Evolutionary conservation across 2,888 invertebrate genomes (phyloP), one percentile per base, ranked within the genome.

Genomic region (Stomorhina lunata): DNA sequence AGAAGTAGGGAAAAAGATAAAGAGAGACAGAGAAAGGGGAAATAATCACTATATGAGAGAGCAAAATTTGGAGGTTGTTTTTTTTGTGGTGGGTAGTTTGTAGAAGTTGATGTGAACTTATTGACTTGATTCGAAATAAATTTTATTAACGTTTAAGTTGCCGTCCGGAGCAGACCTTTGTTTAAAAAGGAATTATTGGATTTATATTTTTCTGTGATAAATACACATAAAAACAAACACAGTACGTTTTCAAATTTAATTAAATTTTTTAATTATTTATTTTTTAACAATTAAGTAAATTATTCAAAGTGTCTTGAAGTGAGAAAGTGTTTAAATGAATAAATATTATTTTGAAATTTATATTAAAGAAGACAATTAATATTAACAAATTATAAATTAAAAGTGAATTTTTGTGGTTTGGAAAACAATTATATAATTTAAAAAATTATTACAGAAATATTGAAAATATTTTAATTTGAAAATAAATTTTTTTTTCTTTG

Each of bases 121-220:
- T 40, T 57, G 45, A 77, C 61, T 73, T 6, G 43, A 57, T 66
- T 45, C 50, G 43, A 85, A 84, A 71, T 76, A 79, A 69, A 82
- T 85, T 87, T 88, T 88, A 89, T 84, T 88, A 89, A 87, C 89
- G 88, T 88, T 88, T 89, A 84, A 89, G 88, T 90, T 86, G 88
- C 88, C 88, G 88, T 88, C 86, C 89, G 89, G 88, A 89, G 84
- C 86, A 90, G 90, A 89, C 88, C 87, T 87, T 87, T 87, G 85
- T 84, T 86, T 85, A 81, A 84, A 22, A 80, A 85, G 80, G 87
- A 87, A 87, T 86, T 86, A 86, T 90, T 88, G 85, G 85, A 72
- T 76, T 81, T 81, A 84, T 81, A 86, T 86, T 86, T 86, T 87
- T 87, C 90, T 90, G 90, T 90, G 90, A 90, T 90, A 90, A 88